A percentile compares a stretch with the other conserved stretches of the same genome.
phyloP scores from a whole-genome alignment of 1,140 invertebrate species.

The Pteromalus puparum region DNA sequence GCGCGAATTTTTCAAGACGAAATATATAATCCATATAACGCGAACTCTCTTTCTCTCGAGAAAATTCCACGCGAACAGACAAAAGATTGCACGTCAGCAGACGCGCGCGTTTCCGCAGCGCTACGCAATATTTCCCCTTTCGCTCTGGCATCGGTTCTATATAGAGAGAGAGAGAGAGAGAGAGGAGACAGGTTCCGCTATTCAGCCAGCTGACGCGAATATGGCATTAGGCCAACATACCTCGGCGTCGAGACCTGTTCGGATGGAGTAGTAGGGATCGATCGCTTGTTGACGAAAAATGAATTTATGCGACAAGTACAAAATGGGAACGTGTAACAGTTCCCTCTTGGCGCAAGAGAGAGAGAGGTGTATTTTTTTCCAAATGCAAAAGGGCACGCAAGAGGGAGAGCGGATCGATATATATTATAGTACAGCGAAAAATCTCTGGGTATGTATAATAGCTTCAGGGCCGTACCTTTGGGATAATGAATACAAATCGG shows the following conservation, averaged over 20 bases:
- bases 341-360: too few relatives aligned
- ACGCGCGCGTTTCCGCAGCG: not conserved
- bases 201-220: not conserved
- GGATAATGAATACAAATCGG: not conserved
- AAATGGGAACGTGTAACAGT: not conserved
- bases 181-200: not conserved
- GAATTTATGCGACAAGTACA: slow-evolving; percentile 3
- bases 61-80: too few relatives aligned
- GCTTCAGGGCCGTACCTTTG: too few relatives aligned
- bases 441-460: too few relatives aligned
- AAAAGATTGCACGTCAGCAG: too few relatives aligned
- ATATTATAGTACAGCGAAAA: too few relatives aligned
- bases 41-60: too few relatives aligned
- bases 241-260: not conserved
- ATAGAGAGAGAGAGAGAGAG: not conserved
- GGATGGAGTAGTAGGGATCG: not conserved
- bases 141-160: too few relatives aligned
- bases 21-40: too few relatives aligned
- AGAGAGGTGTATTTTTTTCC: not conserved
- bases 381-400: too few relatives aligned
- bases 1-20: too few relatives aligned
- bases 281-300: slow-evolving; percentile 1
- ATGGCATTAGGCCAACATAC: not conserved
- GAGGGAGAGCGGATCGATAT: too few relatives aligned
- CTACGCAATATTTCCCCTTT: not conserved